Evolutionary conservation across 1,140 invertebrate species (phyloP).

Genomic region (Drosophila takahashii): DNA sequence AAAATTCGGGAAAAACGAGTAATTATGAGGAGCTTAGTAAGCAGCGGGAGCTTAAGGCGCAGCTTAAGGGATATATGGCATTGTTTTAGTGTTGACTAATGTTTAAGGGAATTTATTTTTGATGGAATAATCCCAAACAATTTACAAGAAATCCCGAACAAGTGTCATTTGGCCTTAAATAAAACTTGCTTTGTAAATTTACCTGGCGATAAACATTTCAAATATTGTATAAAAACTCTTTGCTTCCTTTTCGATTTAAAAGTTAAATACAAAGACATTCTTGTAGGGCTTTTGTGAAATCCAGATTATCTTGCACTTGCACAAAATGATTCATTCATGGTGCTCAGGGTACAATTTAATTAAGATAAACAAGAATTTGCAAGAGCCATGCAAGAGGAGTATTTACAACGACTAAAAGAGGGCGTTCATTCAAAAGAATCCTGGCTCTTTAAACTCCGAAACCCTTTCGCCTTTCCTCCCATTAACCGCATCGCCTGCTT

Average conservation of each 20-base stretch:
- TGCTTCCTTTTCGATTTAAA: neutral
- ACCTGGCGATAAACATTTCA: neutral
- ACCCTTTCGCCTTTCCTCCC: neutral
- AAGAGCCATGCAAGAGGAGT: neutral
- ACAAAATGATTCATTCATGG: constrained; percentile 27
- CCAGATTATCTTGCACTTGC: constrained; percentile 6
- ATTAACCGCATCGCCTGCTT: neutral
- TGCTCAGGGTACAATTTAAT: constrained; percentile 10
- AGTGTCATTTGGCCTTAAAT: neutral
- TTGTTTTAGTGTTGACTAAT: neutral
- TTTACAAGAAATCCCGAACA: neutral
- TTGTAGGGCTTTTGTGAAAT: neutral
- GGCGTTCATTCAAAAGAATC: constrained; percentile 1
- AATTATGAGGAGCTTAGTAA: constrained; percentile 23
- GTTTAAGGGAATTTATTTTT: neutral
- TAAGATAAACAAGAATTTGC: constrained; percentile 28
- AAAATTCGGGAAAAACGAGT: constrained; percentile 15
- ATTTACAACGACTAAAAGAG: constrained; percentile 6
- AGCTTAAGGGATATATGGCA: neutral
- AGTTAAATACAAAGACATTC: neutral
- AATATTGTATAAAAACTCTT: neutral
- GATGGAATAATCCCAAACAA: neutral
- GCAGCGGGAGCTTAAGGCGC: constrained; percentile 11
- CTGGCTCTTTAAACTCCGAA: neutral
- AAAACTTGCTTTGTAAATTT: neutral